A percentile compares a stretch with the other conserved stretches of the same genome.
phyloP scores from a whole-genome alignment of 2,797 vertebrate species.

The Anguilla pacifica region DNA sequence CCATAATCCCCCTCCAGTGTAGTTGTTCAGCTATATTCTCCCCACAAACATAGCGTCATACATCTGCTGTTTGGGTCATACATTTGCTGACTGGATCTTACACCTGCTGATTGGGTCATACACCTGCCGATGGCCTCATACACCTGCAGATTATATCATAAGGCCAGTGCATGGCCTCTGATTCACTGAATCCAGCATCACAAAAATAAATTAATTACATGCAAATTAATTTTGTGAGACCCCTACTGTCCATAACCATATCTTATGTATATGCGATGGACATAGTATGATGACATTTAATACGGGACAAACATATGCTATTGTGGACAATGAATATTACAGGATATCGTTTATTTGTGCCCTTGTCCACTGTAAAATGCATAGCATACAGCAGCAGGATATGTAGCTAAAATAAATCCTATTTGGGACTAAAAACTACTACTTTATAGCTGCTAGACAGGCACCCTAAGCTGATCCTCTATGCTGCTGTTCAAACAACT shows the following conservation, averaged over 20 bases:
- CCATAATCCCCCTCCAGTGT: neutral
- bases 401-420: neutral
- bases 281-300: neutral
- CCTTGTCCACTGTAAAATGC: neutral
- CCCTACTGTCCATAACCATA: neutral
- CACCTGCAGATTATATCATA: neutral
- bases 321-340: neutral
- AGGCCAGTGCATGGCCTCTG: neutral
- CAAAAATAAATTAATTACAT: neutral
- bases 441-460: neutral
- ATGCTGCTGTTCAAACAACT: neutral
- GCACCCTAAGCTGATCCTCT: neutral
- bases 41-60: neutral
- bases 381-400: neutral
- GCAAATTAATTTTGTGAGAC: neutral
- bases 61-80: neutral
- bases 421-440: neutral
- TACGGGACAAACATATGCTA: neutral
- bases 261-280: neutral
- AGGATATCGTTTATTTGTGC: neutral
- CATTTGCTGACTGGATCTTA: neutral
- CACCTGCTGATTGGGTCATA: neutral
- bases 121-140: neutral
- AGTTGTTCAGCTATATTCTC: neutral
- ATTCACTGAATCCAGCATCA: neutral